phyloP scores from a whole-genome alignment of 2,113 vertebrate species.

The Trachemys scripta region DNA sequence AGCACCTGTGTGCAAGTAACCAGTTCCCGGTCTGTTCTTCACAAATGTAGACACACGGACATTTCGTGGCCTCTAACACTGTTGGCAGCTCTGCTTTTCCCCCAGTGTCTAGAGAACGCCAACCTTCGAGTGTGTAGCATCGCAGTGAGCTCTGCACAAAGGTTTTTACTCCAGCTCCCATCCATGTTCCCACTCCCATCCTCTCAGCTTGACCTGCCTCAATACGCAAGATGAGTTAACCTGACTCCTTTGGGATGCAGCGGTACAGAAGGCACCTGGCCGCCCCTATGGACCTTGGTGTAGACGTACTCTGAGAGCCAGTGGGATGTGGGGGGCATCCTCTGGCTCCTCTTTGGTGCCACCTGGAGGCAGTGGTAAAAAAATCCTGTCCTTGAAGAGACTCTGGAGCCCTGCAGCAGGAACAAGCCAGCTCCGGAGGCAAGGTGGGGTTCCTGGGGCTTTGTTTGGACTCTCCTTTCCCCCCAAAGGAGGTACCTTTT shows the following conservation, averaged over 20 bases:
- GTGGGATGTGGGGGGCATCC: too few species aligned
- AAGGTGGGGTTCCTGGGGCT: too few species aligned
- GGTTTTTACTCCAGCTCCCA: neutral
- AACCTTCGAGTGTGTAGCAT: neutral
- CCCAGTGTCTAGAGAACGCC: neutral
- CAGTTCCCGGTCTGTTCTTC: neutral
- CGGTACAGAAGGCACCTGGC: neutral
- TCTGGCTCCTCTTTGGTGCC: too few species aligned
- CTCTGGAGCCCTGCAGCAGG: too few species aligned
- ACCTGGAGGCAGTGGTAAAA: too few species aligned
- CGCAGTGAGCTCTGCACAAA: neutral
- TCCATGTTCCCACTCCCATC: neutral
- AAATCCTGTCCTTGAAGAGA: too few species aligned
- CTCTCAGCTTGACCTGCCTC: neutral
- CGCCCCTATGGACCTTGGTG: neutral
- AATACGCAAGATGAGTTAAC: too few species aligned
- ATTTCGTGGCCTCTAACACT: neutral
- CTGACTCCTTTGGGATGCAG: neutral
- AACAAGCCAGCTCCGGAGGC: too few species aligned
- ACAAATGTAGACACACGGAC: neutral
- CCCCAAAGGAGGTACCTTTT: too few species aligned
- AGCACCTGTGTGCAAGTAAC: neutral
- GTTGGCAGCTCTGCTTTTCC: neutral
- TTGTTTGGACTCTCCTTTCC: too few species aligned
- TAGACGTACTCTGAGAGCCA: too few species aligned